Evolutionary conservation across 2,113 vertebrate genomes (phyloP).

Genomic region (Protomyctophum bolini): DNA sequence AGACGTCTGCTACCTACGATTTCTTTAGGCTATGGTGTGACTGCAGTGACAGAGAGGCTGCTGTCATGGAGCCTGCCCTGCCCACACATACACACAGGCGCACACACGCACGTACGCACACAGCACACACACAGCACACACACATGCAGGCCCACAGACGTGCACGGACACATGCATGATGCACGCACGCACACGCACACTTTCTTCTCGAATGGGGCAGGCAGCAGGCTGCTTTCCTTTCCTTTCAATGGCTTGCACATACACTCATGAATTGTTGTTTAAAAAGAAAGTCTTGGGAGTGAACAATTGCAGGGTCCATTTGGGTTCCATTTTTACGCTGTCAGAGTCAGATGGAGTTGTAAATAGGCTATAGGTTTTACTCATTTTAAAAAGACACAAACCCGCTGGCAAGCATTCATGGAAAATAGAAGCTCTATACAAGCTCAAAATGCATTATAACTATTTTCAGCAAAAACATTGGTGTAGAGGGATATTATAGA

Average conservation of each 20-base stretch:
- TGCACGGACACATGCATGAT: slow-evolving; percentile 15
- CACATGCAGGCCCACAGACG: slow-evolving; percentile 15
- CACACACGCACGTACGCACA: slow-evolving; percentile 15
- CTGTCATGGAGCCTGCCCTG: slow-evolving; percentile 57
- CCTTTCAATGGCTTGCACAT: not conserved
- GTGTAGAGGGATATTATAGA: not conserved
- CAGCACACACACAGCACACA: slow-evolving; percentile 1
- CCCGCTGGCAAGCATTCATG: not conserved
- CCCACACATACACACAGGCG: slow-evolving; percentile 35
- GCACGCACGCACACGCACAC: slow-evolving; percentile 18
- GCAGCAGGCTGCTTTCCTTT: slow-evolving; percentile 38
- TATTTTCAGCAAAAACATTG: too few relatives aligned
- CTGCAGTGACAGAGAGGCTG: slow-evolving; percentile 66
- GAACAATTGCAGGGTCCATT: too few relatives aligned
- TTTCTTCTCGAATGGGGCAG: slow-evolving; percentile 50
- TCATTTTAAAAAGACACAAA: not conserved
- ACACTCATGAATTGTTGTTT: too few relatives aligned
- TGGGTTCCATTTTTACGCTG: too few relatives aligned
- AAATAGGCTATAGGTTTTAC: slow-evolving; percentile 7
- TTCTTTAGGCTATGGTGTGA: too few relatives aligned
- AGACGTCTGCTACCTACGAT: too few relatives aligned
- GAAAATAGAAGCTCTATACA: not conserved
- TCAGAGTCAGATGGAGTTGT: too few relatives aligned
- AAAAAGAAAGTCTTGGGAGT: too few relatives aligned
- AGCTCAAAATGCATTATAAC: too few relatives aligned